A percentile compares a stretch with the other conserved stretches of the same genome.
Evolutionary conservation across 2,888 invertebrate species (phyloP).

Genomic region (Tinea semifulvella): DNA sequence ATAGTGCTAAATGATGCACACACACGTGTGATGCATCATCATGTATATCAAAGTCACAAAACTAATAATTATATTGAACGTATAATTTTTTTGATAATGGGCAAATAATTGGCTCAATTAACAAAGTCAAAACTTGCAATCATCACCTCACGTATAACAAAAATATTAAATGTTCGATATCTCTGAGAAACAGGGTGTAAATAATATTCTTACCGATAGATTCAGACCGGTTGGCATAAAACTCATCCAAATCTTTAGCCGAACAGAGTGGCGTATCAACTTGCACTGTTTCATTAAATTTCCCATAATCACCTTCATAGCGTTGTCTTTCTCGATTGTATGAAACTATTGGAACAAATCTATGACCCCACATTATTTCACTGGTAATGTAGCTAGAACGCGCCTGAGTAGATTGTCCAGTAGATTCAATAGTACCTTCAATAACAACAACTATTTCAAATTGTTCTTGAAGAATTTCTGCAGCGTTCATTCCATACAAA

Average conservation of each 20-base stretch:
- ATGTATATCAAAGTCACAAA: no score
- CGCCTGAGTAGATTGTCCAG: conserved; percentile 68
- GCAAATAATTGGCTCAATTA: no score
- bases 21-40: no score
- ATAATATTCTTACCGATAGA: conserved; percentile 28
- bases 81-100: no score
- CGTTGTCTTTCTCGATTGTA: conserved; percentile 78
- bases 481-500: conserved; percentile 75
- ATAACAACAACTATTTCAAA: conserved; percentile 76
- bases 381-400: conserved; percentile 70
- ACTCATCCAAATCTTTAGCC: conserved; percentile 52
- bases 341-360: conserved; percentile 72
- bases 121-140: no score
- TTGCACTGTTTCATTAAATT: conserved; percentile 73
- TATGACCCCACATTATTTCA: conserved; percentile 74
- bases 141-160: no score
- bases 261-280: conserved; percentile 74
- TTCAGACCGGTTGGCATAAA: conserved; percentile 38
- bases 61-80: no score
- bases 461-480: conserved; percentile 72
- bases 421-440: conserved; percentile 75
- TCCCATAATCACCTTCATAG: conserved; percentile 75
- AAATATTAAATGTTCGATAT: no score
- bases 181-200: no score
- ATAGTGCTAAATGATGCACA: no score